Percentiles rank a stretch among this genome's conserved stretches.
These are phyloP conservation scores for Nanger granti DNA, from an alignment of 2,113 vertebrate species.

Conservation along the genomic window DNA sequence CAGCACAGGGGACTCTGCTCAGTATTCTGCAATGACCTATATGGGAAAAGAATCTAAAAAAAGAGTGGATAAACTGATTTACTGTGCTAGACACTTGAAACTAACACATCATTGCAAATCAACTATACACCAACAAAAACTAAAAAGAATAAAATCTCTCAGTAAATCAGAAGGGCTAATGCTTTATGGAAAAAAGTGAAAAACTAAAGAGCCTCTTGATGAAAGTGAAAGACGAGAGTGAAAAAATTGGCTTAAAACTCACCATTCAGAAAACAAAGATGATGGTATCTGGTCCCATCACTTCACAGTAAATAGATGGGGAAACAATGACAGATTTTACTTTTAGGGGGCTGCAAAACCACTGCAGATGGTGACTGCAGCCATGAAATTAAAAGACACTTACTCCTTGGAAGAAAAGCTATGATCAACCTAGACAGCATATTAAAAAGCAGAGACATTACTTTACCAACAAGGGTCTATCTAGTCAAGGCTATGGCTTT, in stretches of 20 bases:
- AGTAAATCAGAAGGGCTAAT: neutral
- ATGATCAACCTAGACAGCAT: neutral
- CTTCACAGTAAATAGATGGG: neutral
- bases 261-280: neutral
- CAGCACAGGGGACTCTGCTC: neutral
- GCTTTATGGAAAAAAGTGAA: neutral
- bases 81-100: neutral
- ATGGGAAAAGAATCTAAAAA: neutral
- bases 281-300: neutral
- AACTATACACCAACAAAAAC: neutral
- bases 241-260: neutral
- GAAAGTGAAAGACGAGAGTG: neutral
- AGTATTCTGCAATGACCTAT: neutral
- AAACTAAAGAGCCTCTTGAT: neutral
- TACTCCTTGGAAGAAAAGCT: neutral
- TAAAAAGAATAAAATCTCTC: neutral
- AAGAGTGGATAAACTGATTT: neutral
- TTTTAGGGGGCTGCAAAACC: neutral
- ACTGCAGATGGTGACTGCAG: neutral
- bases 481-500: neutral
- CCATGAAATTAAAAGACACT: neutral
- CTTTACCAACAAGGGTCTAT: neutral
- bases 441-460: neutral
- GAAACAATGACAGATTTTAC: neutral
- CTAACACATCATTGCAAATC: neutral